Evolutionary conservation across 2,113 vertebrate genomes (phyloP).

Genomic region (Junco hyemalis): DNA sequence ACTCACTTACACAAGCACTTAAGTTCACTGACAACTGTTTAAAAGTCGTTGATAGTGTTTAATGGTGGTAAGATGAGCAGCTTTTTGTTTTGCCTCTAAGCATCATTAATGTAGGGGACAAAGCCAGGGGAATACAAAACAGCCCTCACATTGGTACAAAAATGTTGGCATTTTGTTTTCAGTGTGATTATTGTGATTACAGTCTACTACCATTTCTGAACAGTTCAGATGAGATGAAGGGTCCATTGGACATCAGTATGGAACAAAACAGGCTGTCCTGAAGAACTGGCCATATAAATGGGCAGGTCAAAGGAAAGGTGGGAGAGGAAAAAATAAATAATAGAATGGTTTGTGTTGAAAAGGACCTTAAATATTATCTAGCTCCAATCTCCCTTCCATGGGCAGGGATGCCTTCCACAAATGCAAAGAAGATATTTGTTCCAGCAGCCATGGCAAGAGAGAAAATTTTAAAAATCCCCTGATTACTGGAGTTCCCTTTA

Average conservation of each 20-base stretch:
- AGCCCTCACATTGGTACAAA: not conserved
- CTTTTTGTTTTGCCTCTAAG: slow-evolving; percentile 59
- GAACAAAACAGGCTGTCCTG: not conserved
- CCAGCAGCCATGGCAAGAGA: not conserved
- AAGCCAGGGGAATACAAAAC: slow-evolving; percentile 52
- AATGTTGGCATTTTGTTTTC: slow-evolving; percentile 42
- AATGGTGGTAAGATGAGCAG: slow-evolving; percentile 19
- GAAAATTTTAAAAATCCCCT: not conserved
- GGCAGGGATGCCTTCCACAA: not conserved
- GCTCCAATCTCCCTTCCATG: not conserved
- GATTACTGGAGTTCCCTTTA: not conserved
- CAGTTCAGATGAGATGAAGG: not conserved
- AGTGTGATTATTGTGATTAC: not conserved
- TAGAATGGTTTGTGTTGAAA: not conserved
- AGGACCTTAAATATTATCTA: not conserved
- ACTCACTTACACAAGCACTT: slow-evolving; percentile 5
- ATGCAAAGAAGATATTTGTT: not conserved
- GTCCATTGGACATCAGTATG: not conserved
- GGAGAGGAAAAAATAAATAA: not conserved
- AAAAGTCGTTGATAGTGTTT: slow-evolving; percentile 11
- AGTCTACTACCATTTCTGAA: not conserved
- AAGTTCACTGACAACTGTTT: not conserved
- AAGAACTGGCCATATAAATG: not conserved
- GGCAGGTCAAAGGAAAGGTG: not conserved
- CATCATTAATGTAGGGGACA: slow-evolving; percentile 17